Evolutionary conservation across 64 coral and sea anemone genomes (phyloP).

Genomic region (Stichodactyla mertensii): DNA sequence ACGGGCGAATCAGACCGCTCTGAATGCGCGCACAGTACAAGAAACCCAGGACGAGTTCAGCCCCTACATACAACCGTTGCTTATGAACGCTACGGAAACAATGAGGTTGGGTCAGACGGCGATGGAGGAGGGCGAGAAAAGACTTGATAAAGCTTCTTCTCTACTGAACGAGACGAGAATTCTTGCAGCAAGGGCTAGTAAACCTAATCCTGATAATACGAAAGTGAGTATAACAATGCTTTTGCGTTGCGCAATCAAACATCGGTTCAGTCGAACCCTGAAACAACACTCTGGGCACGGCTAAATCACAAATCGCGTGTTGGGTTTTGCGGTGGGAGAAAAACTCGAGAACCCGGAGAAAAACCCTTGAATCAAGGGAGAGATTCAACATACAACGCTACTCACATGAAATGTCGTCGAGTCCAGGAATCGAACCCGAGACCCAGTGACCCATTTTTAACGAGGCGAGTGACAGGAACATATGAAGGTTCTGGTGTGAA

Average conservation of each 20-base stretch:
- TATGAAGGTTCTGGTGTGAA: too few relatives aligned
- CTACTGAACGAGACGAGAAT: conserved; percentile 32
- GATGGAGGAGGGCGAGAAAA: conserved; percentile 1
- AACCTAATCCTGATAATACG: conserved; percentile 41
- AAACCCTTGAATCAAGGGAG: too few relatives aligned
- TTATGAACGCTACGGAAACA: conserved; percentile 32
- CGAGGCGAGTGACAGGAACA: too few relatives aligned
- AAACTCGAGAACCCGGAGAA: too few relatives aligned
- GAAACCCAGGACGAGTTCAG: conserved; percentile 11
- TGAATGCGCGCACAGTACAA: conserved; percentile 20
- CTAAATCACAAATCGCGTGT: too few relatives aligned
- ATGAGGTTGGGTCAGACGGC: conserved; percentile 35
- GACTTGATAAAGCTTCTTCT: conserved; percentile 28
- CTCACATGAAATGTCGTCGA: too few relatives aligned
- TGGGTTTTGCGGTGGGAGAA: too few relatives aligned
- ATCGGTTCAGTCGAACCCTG: not conserved
- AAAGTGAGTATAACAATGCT: conserved; percentile 1
- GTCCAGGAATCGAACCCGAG: too few relatives aligned
- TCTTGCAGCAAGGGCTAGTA: conserved; percentile 17
- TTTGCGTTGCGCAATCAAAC: not conserved
- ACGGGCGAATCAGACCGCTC: conserved; percentile 21
- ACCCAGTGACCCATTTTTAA: too few relatives aligned
- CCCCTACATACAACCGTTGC: conserved; percentile 16
- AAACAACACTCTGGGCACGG: too few relatives aligned
- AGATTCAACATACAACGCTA: too few relatives aligned